Evolutionary conservation across 2,113 vertebrate genomes (phyloP).

Genomic region (Planiliza haematocheilus): DNA sequence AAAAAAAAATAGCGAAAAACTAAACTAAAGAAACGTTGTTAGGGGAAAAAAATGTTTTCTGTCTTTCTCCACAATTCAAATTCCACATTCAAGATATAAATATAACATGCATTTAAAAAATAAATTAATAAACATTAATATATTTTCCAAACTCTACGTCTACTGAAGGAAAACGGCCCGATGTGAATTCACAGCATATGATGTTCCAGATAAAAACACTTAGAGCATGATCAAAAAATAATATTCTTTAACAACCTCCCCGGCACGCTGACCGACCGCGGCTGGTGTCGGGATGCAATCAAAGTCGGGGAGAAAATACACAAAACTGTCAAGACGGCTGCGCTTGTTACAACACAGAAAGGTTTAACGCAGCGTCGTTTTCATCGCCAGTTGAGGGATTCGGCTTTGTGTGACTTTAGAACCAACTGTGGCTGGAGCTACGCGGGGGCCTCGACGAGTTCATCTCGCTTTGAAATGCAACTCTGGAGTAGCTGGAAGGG

Average conservation of each 20-base stretch:
- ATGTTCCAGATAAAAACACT: constrained; percentile 35
- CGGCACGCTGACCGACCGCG: constrained; percentile 8
- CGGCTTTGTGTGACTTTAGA: constrained; percentile 18
- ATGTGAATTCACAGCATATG: constrained; percentile 8
- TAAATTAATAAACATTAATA: too few relatives aligned
- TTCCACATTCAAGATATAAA: too few relatives aligned
- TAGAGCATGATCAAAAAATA: constrained; percentile 20
- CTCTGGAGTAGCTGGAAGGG: constrained; percentile 10
- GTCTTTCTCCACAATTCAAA: too few relatives aligned
- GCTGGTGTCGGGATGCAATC: constrained; percentile 7
- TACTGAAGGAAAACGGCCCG: not conserved
- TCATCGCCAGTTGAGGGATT: not conserved
- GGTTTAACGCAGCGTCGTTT: constrained; percentile 2
- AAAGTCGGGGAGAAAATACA: constrained; percentile 18
- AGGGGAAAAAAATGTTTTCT: too few relatives aligned
- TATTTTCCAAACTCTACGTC: too few relatives aligned
- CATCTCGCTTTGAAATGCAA: constrained; percentile 38
- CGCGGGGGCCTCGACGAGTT: constrained; percentile 19
- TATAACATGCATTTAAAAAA: too few relatives aligned
- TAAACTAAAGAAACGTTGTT: too few relatives aligned
- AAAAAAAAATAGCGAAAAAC: too few relatives aligned
- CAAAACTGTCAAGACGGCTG: not conserved
- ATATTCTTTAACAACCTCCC: constrained; percentile 35
- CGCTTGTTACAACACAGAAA: not conserved
- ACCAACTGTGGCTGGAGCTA: constrained; percentile 10